A percentile compares a stretch with the other conserved stretches of the same genome.
Conservation (phyloP, 2,888 invertebrate genomes). For the Nebria brevicollis region DNA sequence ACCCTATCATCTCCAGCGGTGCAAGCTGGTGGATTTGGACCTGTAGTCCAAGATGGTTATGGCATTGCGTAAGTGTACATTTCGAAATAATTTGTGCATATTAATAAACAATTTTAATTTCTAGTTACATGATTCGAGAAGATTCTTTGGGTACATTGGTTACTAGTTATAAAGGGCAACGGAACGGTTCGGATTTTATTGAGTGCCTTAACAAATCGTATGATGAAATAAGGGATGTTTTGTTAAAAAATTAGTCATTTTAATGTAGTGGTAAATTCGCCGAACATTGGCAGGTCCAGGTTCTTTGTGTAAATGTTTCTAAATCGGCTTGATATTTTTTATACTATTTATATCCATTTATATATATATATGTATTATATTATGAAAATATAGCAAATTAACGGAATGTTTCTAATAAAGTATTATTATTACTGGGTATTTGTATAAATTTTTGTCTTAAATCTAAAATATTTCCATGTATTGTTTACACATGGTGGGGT, state of each 20-base stretch:
- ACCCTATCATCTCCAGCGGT: conserved; percentile 90
- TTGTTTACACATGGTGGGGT: no score
- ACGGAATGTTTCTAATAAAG: not conserved
- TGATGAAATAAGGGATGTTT: conserved; percentile 68
- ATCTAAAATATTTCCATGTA: not conserved
- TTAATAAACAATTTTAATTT: conserved; percentile 53
- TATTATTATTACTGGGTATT: not conserved
- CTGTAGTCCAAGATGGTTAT: conserved; percentile 88
- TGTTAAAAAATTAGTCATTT: conserved; percentile 41
- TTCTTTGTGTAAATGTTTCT: not conserved
- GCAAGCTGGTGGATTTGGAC: conserved; percentile 92
- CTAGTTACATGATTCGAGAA: conserved; percentile 88
- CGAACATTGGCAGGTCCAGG: not conserved
- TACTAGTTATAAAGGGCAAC: conserved; percentile 79
- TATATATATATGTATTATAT: not conserved
- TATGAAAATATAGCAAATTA: conserved; percentile 3
- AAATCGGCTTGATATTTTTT: not conserved
- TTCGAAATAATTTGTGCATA: not conserved
- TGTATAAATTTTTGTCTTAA: not conserved
- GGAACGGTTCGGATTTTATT: conserved; percentile 77
- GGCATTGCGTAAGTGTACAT: conserved; percentile 83
- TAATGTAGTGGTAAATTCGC: no score
- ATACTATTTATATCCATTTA: not conserved
- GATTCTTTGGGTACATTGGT: conserved; percentile 85
- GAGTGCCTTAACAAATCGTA: conserved; percentile 77